Percentiles rank a stretch among this genome's conserved stretches.
These are phyloP conservation scores for Cryptoblepharus egeriae DNA, from an alignment of 2,797 vertebrate species.

Conservation along the genomic window DNA sequence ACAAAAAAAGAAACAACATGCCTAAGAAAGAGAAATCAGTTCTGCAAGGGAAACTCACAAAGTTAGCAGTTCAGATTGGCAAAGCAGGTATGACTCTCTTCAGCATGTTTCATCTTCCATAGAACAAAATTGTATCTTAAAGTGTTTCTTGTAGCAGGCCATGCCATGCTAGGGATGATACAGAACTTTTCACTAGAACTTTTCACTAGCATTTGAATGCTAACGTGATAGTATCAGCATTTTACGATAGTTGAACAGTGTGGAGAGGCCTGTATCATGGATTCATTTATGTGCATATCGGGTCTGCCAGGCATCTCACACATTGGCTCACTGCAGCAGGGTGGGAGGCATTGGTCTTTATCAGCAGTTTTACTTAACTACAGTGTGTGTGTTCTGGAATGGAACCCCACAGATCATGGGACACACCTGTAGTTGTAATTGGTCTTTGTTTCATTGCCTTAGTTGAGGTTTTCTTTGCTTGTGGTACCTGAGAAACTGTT, in stretches of 20 bases:
- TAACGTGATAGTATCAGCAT: not conserved
- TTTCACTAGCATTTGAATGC: not conserved
- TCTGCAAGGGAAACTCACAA: slow-evolving; percentile 97
- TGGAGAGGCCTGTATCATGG: not conserved
- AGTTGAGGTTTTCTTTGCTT: not conserved
- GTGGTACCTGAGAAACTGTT: not conserved
- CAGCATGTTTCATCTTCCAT: not conserved
- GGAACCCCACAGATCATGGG: too few species aligned
- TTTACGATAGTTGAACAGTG: not conserved
- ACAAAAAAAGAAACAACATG: slow-evolving; percentile 93
- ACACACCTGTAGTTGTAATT: too few species aligned
- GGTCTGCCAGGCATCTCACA: too few species aligned
- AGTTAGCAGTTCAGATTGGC: slow-evolving; percentile 97
- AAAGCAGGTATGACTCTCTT: slow-evolving; percentile 88
- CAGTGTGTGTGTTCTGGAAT: too few species aligned
- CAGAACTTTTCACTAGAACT: not conserved
- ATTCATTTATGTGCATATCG: too few species aligned
- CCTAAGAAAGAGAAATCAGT: slow-evolving; percentile 99
- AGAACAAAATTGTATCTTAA: not conserved
- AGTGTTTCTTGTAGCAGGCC: not conserved
- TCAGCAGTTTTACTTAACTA: too few species aligned
- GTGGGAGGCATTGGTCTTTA: too few species aligned
- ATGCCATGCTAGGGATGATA: not conserved
- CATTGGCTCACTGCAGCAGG: too few species aligned
- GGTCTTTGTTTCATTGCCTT: too few species aligned